Conservation (phyloP, 2,113 vertebrate genomes). For the Pangasianodon gigas region DNA sequence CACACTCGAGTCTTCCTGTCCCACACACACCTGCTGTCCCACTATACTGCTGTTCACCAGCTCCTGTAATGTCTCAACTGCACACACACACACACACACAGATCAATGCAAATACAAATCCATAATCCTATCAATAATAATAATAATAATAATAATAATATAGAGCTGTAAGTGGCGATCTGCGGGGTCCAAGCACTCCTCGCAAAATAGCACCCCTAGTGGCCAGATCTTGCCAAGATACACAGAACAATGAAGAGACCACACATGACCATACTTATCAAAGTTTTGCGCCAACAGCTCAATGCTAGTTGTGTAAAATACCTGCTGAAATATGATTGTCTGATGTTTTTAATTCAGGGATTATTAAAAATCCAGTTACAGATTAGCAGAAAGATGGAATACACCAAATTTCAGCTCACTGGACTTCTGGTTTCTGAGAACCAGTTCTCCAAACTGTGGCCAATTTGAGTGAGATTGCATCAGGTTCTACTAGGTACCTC, state of each 20-base stretch:
- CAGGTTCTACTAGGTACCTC: background rate
- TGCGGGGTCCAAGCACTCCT: background rate
- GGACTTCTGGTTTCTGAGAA: background rate
- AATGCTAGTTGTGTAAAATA: background rate
- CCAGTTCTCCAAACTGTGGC: no score
- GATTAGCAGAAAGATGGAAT: background rate
- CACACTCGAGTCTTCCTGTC: slow-evolving; percentile 66
- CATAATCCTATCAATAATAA: background rate
- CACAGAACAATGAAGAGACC: background rate
- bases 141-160: background rate
- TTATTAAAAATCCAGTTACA: background rate
- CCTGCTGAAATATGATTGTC: background rate
- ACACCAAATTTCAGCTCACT: background rate
- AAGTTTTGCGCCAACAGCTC: background rate
- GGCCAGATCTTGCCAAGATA: background rate
- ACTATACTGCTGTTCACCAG: slow-evolving; percentile 78
- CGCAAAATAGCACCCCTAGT: background rate
- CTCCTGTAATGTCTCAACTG: slow-evolving; percentile 84
- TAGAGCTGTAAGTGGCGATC: background rate
- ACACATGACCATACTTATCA: background rate
- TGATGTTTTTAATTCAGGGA: background rate
- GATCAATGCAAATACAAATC: background rate
- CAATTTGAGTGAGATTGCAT: background rate
- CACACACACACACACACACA: slow-evolving; percentile 31
- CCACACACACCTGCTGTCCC: slow-evolving; percentile 63